A percentile compares a stretch with the other conserved stretches of the same genome.
Evolutionary conservation across 2,888 invertebrate genomes (phyloP).

Genomic region (Agrochola macilenta): DNA sequence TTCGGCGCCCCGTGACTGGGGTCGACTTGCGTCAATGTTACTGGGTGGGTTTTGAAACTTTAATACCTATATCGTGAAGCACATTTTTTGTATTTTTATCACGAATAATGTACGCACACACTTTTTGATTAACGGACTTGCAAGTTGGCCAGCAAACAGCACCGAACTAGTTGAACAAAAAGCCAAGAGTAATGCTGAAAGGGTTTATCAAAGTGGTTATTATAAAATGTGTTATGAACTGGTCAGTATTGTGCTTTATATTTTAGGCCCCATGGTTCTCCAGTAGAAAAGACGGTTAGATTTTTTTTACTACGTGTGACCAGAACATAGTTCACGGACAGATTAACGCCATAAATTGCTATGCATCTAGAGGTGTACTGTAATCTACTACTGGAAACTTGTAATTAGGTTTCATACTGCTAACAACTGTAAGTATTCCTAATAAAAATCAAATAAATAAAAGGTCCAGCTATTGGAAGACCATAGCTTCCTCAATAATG

Average conservation of each 20-base stretch:
- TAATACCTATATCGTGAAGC: background rate
- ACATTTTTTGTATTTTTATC: background rate
- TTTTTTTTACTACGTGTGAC: background rate
- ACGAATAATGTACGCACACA: background rate
- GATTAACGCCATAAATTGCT: background rate
- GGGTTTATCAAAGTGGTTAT: background rate
- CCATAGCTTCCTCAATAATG: background rate
- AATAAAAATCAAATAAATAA: background rate
- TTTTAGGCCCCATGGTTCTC: background rate
- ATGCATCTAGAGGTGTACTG: background rate
- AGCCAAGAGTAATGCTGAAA: background rate
- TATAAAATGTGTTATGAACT: background rate
- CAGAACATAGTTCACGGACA: background rate
- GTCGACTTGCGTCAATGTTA: slow-evolving; percentile 31
- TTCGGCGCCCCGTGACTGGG: slow-evolving; percentile 55
- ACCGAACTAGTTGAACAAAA: background rate
- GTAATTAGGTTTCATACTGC: background rate
- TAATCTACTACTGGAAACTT: background rate
- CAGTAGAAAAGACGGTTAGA: background rate
- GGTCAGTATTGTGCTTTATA: background rate
- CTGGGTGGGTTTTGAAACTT: background rate
- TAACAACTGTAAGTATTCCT: background rate
- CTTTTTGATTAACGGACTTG: background rate
- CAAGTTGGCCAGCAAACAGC: background rate
- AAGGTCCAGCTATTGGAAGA: background rate